Base-by-base conservation (phyloP, 2,888 invertebrate species). In the Drosophila ezoana region DNA sequence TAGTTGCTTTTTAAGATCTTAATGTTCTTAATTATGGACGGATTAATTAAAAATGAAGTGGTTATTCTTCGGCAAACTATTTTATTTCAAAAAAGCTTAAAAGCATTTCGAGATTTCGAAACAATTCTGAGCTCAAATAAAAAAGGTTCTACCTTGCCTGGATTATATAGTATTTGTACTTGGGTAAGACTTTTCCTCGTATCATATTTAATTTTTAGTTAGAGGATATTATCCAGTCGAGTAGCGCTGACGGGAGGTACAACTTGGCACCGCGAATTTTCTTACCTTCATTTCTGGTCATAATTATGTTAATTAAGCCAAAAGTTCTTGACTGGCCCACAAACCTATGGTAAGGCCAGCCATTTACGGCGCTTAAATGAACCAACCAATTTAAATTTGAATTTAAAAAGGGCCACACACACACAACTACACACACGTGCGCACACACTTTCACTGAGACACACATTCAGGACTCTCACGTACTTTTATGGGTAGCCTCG, bases 331-430 rank as follows among this genome's bases (percentile, higher is more conserved):
- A 44, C 54, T 43, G 43, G 38, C 32, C 48, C 23, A 2, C 47
- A 52, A 53, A 61, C 67, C 76, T 76, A 82, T 76, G 83, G 54
- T 61, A 38, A 35, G 45, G 44, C 28, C 20, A 38, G 43, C 59
- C 57, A 74, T 70, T 74, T 76, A 54, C 60, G 60, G n/a, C 52
- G 59, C 70, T 69, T 63, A 72, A 88, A 86, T 81, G 84, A 83
- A 83, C 78, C 87, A 68, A 83, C 48, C 84, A 70, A 83, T 80
- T 86, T 83, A 86, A 86, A 86, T 88, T 86, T 83, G 81, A 83
- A 83, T 83, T 88, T 75, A 83, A 86, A 70, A 72, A 68, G 78
- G 59, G 41, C 44, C 44, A 54, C 54, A 49, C 11, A 2, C 28
- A 3, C 41, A 52, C 32, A 6, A 8, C 8, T 28, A 35, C 40